Base-by-base conservation (phyloP, 2,888 invertebrate species). In the Thera obeliscata region DNA sequence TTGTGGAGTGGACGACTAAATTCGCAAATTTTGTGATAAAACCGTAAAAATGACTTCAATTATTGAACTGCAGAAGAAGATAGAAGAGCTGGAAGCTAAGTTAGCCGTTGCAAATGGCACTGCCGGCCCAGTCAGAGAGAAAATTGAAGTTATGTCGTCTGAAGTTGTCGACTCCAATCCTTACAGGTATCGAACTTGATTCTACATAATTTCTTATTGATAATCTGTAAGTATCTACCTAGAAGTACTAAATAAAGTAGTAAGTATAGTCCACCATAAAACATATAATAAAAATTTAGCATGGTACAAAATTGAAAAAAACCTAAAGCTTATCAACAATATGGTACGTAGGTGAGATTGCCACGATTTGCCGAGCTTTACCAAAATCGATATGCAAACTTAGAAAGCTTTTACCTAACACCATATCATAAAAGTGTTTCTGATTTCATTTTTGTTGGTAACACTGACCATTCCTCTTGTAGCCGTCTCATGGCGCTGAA, bases 401-500 rank as follows among this genome's bases (percentile, higher is more conserved):
- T 38, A 38, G 38, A 3, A 3, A 38, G 38, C 38, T 38, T 38
- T 1, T 38, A 38, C 3, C 38, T 22, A 22, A 22, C 22, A 22
- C 1, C 22, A 22, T 22, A 22, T 22, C 22, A 22, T 22, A 22
- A 22, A 22, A 22, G 22, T 22, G 22, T 22, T 22, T 22, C 22
- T 22, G 22, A n/a, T 61, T 8, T 35, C 11, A 9, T 54, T 5
- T 57, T 3, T 46, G 22, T 50, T 50, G 5, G 5, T 50, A 50
- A 12, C 22, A 22, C 7, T 52, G 52, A 1, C 12, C n/a, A 33
- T 33, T 33, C 43, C 43, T 9, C 36, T 92, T 94, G 50, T 85
- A 98, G 98, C 90, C 98, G 99, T n/a, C 92, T 99, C 11, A 99
- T 99, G 99, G 99, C 99, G 0, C 88, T 99, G 69, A 98, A 99